Conservation (phyloP, 2,888 invertebrate species). For the Vanessa cardui region DNA sequence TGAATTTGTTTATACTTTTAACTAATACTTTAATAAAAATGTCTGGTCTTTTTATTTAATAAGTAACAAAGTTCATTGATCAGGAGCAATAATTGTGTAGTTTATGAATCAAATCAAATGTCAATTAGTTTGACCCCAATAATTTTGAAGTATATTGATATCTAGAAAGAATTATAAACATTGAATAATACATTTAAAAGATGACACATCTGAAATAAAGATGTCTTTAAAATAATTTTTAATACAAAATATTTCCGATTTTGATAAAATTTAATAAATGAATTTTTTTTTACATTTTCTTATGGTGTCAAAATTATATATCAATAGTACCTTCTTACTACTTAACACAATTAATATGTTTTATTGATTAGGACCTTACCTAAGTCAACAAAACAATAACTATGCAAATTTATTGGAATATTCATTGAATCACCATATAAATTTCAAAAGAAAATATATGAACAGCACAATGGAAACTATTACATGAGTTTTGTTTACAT, state of each 20-base stretch:
- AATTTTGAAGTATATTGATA: background rate
- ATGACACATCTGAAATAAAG: background rate
- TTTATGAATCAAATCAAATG: slow-evolving; percentile 13
- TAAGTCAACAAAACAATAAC: slow-evolving; percentile 17
- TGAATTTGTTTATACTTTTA: no score
- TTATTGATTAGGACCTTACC: slow-evolving; percentile 2
- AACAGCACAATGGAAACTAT: slow-evolving; percentile 21
- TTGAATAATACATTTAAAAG: slow-evolving; percentile 3
- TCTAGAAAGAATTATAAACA: slow-evolving; percentile 2
- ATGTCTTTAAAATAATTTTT: no score
- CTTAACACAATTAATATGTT: background rate
- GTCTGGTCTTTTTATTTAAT: background rate
- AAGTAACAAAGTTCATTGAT: slow-evolving; percentile 5
- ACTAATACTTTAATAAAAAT: background rate
- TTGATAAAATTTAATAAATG: no score
- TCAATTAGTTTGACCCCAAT: slow-evolving; percentile 12
- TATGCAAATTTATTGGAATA: slow-evolving; percentile 15
- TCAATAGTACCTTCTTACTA: background rate
- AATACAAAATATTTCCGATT: no score
- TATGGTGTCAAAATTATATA: no score
- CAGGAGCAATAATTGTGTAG: background rate
- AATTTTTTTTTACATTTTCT: no score
- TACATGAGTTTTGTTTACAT: slow-evolving; percentile 25
- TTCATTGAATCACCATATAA: slow-evolving; percentile 14
- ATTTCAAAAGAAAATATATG: slow-evolving; percentile 8